These are phyloP conservation scores for Diabrotica undecimpunctata DNA, from an alignment of 1,140 invertebrate species.

Conservation along the genomic window DNA sequence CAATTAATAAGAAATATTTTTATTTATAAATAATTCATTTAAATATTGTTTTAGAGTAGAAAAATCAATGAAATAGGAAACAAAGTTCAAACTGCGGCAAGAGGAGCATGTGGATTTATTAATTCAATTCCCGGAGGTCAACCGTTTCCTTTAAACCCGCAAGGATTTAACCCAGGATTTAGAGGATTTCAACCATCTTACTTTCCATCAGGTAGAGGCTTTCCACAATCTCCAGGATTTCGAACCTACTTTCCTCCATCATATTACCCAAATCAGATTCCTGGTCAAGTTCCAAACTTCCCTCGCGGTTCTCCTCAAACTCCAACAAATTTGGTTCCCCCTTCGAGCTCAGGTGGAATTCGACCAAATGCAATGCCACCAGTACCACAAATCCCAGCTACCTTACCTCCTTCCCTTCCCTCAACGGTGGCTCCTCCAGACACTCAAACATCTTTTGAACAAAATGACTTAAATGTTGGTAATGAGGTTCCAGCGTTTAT, in stretches of 20 bases:
- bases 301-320: not conserved
- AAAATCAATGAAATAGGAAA: conserved; percentile 16
- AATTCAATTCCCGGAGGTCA: not conserved
- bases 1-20: too few species aligned
- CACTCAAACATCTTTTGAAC: too few species aligned
- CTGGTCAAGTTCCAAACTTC: not conserved
- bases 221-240: not conserved
- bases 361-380: too few species aligned
- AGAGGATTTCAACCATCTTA: not conserved
- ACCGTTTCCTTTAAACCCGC: not conserved
- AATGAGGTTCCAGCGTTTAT: too few species aligned
- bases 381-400: too few species aligned
- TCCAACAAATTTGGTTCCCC: not conserved
- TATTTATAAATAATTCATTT: not conserved
- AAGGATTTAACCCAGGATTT: conserved; percentile 1
- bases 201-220: not conserved
- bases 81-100: conserved; percentile 16
- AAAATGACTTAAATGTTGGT: too few species aligned
- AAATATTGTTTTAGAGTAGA: conserved; percentile 9
- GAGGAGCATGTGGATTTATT: conserved; percentile 12
- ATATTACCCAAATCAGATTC: not conserved
- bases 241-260: not conserved
- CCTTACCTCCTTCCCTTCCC: too few species aligned
- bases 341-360: not conserved
- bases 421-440: too few species aligned